These are phyloP conservation scores for Drosophila lacteicornis DNA, from an alignment of 1,140 invertebrate genomes.

Conservation along the genomic window DNA sequence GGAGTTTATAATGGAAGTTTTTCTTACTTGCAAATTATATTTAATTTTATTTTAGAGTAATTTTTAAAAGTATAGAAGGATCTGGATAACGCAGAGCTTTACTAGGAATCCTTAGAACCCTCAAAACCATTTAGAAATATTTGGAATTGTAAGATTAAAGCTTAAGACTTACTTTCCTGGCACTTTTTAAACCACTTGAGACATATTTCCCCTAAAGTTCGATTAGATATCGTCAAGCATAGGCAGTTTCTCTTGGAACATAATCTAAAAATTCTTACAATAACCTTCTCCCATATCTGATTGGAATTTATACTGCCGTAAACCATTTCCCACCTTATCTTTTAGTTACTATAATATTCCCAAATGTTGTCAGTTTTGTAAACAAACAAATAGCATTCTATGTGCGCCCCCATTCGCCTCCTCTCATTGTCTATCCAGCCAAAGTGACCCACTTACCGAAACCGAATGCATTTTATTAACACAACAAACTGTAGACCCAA, in stretches of 20 bases:
- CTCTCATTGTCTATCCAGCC: background rate
- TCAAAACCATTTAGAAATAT: too few species aligned
- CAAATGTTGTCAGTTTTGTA: conserved; percentile 2
- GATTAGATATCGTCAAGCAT: background rate
- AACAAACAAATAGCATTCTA: conserved; percentile 7
- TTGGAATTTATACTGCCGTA: background rate
- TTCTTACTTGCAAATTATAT: background rate
- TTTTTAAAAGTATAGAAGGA: too few species aligned
- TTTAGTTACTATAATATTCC: background rate
- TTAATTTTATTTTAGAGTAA: background rate
- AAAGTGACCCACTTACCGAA: conserved; percentile 53
- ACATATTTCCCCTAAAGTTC: background rate
- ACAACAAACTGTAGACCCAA: conserved; percentile 38
- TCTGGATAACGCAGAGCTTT: too few species aligned
- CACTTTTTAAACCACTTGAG: background rate
- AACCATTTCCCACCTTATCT: background rate
- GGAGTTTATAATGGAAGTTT: background rate
- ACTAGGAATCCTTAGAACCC: background rate
- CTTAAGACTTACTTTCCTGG: background rate
- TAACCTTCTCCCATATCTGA: too few species aligned
- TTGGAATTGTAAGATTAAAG: background rate
- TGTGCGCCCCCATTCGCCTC: background rate
- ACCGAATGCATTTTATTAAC: conserved; percentile 41
- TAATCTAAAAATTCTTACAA: background rate
- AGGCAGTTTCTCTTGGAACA: background rate